Base-by-base conservation (phyloP, 2,113 vertebrate genomes). In the Puffinus mauretanicus region DNA sequence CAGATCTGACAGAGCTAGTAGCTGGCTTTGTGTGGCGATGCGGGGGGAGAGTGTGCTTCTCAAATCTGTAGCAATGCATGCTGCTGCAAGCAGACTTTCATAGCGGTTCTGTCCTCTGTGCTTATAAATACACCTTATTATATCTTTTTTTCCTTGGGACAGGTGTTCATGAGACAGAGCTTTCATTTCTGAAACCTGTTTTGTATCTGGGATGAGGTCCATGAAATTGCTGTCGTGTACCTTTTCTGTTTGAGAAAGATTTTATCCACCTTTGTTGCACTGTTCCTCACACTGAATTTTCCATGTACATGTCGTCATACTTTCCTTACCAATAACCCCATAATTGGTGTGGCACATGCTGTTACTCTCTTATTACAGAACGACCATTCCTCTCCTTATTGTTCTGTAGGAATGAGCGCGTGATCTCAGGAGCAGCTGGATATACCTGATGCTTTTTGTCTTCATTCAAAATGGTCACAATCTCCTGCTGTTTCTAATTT, bases 401-500 rank as follows among this genome's bases (percentile, higher is more conserved):
- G 16, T 64, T 92, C 40, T 79, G 13, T 65, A 20, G 0, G 3
- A 82, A 49, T 36, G 47, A 86, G 29, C 42, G 83, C 0, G 0
- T 66, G 49, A 65, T 90, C 26, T 25, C 42, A 55, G 88, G 24
- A 94, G 21, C 67, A 94, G 64, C 54, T 88, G 55, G 76, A 75
- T 66, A 38, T 47, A 75, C 64, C 80, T 60, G 46, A 26, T 77
- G 38, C 11, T 85, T 86, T 94, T 96, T 89, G 16, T 76, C 36
- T 94, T 64, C 27, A n/a, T 89, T 86, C 34, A 64, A 24, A 95
- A 91, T 65, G 44, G 32, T 66, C 64, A 47, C 54, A 25, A 0
- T 40, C 26, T 86, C 72, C 75, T 71, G 36, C 47, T 89, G 61
- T 88, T 94, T 92, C 71, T 67, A 77, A 70, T 93, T 90, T 92